Conservation (phyloP, 1,140 invertebrate genomes). For the Neodiprion fabricii region DNA sequence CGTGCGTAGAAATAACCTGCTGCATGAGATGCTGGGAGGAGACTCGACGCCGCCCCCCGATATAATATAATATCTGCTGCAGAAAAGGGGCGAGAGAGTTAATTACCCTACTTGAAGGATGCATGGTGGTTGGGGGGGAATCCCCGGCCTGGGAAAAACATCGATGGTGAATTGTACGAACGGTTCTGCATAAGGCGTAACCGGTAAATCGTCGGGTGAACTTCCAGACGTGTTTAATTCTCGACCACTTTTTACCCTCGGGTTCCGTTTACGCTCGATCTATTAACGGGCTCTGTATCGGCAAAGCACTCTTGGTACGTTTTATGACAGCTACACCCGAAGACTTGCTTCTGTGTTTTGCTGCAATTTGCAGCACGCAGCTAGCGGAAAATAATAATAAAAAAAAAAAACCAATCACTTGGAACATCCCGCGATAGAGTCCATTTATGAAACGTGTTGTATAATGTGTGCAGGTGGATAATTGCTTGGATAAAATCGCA, state of each 20-base stretch:
- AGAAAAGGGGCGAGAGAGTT: background rate
- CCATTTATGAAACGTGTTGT: background rate
- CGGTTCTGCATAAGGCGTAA: background rate
- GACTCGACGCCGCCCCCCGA: background rate
- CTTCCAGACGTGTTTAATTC: background rate
- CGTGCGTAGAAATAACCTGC: constrained; percentile 34
- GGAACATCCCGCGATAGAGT: too few species aligned
- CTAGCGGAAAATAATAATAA: background rate
- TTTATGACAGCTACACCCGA: background rate
- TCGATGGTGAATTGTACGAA: background rate
- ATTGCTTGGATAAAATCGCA: background rate
- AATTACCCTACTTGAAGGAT: background rate
- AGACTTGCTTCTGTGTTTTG: background rate
- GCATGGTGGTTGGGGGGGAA: background rate
- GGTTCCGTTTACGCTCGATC: too few species aligned
- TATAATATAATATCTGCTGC: background rate
- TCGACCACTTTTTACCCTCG: background rate
- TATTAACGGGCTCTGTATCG: background rate
- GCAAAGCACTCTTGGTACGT: background rate
- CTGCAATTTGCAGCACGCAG: background rate
- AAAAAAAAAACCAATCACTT: too few species aligned
- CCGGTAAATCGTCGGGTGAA: background rate
- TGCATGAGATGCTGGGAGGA: background rate
- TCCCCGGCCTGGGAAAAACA: background rate
- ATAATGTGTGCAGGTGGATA: background rate